A percentile compares a stretch with the other conserved stretches of the same genome.
phyloP scores from a whole-genome alignment of 2,888 invertebrate genomes.

The Crematogaster levior region DNA sequence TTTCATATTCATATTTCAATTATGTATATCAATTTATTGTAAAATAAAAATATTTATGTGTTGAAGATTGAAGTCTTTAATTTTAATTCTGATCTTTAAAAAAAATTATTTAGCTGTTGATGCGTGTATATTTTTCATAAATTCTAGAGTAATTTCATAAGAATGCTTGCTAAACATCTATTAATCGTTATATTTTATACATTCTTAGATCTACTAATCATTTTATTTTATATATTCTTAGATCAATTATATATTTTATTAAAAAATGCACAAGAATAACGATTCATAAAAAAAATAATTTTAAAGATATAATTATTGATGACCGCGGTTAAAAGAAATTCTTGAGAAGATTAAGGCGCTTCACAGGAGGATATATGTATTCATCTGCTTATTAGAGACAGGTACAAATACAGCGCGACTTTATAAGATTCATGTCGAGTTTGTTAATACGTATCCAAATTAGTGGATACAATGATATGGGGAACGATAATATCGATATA shows the following conservation, averaged over 20 bases:
- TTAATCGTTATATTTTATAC: not conserved
- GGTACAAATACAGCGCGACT: slow-evolving; percentile 20
- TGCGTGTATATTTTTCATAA: not conserved
- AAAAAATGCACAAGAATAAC: not conserved
- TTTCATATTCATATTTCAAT: too few species aligned
- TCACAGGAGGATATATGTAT: slow-evolving; percentile 14
- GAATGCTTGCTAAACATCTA: not conserved
- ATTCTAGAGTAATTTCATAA: not conserved
- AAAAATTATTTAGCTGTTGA: not conserved
- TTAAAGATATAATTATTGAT: not conserved
- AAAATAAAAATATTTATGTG: not conserved
- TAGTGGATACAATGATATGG: slow-evolving; percentile 7
- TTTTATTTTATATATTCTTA: not conserved
- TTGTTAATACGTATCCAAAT: slow-evolving; percentile 43
- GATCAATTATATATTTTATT: not conserved
- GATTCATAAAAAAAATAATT: slow-evolving; percentile 16
- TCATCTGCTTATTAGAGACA: slow-evolving; percentile 39
- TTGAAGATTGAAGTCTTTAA: not conserved
- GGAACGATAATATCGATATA: slow-evolving; percentile 25
- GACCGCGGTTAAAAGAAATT: slow-evolving; percentile 24
- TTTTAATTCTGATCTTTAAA: not conserved
- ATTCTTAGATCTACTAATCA: not conserved
- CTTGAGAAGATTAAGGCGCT: slow-evolving; percentile 35
- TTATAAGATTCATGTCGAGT: slow-evolving; percentile 29
- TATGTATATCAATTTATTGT: not conserved